phyloP scores from a whole-genome alignment of 2,797 vertebrate genomes.

The Pipistrellus kuhlii region DNA sequence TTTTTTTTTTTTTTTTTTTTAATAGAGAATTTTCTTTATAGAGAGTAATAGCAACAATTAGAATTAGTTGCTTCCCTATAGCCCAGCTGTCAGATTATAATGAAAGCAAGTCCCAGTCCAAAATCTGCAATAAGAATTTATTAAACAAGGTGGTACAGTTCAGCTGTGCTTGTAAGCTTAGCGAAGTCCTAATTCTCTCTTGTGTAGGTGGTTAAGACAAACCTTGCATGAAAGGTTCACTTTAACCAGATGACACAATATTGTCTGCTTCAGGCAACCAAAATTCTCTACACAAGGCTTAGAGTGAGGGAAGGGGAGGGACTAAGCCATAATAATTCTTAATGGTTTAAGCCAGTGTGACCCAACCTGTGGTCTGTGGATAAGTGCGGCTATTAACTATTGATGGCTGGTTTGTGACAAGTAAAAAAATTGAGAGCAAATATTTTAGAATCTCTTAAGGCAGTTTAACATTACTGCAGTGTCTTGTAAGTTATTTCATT shows the following conservation, averaged over 20 bases:
- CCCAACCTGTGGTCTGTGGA: neutral
- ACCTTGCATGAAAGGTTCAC: neutral
- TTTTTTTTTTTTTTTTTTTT: too few species aligned
- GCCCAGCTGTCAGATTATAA: neutral
- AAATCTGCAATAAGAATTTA: neutral
- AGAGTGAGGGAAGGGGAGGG: neutral
- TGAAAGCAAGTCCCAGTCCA: slow-evolving; percentile 24
- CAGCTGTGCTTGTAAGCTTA: neutral
- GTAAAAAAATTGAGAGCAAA: neutral
- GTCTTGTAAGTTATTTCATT: slow-evolving; percentile 2
- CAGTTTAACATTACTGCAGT: neutral
- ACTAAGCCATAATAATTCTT: neutral
- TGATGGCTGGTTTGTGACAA: neutral
- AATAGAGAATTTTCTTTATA: neutral
- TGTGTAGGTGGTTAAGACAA: neutral
- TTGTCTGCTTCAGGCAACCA: neutral
- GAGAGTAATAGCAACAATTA: neutral
- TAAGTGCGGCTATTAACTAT: neutral
- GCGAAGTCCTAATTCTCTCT: neutral
- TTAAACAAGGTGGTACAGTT: neutral
- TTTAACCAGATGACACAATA: neutral
- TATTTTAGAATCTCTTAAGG: neutral
- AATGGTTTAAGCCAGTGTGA: neutral
- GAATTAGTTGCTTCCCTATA: neutral
- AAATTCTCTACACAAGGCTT: neutral